Evolutionary conservation across 2,888 invertebrate genomes (phyloP).

Genomic region (Drosophila parthenogenetica): DNA sequence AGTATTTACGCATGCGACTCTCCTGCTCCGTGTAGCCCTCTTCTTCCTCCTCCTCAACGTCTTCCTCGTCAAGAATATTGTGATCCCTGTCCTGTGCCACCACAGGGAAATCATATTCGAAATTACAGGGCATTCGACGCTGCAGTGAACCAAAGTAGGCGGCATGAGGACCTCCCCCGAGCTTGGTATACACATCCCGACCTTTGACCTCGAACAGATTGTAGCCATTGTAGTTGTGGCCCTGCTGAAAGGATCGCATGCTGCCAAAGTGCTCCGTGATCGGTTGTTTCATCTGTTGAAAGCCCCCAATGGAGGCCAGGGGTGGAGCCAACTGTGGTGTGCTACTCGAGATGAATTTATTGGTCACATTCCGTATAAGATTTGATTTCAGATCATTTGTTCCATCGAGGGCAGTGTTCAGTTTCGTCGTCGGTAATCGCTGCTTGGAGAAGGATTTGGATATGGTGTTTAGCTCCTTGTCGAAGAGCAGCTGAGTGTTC

Average conservation of each 20-base stretch:
- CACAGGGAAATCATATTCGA: constrained; percentile 93
- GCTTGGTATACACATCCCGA: constrained; percentile 66
- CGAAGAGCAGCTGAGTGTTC: constrained; percentile 94
- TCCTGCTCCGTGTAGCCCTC: constrained; percentile 92
- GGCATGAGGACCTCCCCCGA: constrained; percentile 90
- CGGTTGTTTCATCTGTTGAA: constrained; percentile 53
- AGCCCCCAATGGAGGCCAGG: constrained; percentile 32
- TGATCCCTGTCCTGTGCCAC: constrained; percentile 90
- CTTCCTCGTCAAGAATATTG: constrained; percentile 76
- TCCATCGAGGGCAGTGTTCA: constrained; percentile 52
- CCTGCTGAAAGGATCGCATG: constrained; percentile 91
- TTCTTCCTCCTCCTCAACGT: constrained; percentile 85
- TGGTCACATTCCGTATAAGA: constrained; percentile 76
- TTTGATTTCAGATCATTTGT: constrained; percentile 74
- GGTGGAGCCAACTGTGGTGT: constrained; percentile 87
- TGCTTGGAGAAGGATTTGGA: constrained; percentile 87
- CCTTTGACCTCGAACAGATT: constrained; percentile 74
- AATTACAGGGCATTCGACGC: constrained; percentile 92
- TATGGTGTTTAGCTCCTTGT: constrained; percentile 93
- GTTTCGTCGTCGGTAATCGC: constrained; percentile 38
- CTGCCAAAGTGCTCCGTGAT: constrained; percentile 89
- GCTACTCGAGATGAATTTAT: constrained; percentile 89
- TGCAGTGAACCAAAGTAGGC: constrained; percentile 95
- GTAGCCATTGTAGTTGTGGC: constrained; percentile 83
- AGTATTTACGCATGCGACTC: constrained; percentile 94